These are phyloP conservation scores for Fregetta grallaria DNA, from an alignment of 2,113 vertebrate species.

Conservation along the genomic window DNA sequence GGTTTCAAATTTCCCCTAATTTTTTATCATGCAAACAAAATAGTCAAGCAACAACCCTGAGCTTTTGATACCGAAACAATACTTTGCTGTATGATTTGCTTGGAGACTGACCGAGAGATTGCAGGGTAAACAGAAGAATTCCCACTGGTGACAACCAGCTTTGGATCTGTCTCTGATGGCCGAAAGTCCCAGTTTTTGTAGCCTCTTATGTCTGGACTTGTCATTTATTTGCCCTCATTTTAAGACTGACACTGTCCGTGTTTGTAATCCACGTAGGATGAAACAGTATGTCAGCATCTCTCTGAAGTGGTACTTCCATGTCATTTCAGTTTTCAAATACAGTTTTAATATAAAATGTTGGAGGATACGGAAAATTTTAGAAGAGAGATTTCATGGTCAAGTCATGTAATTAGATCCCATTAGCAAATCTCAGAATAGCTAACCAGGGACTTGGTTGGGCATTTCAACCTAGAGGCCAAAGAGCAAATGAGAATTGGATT, in stretches of 20 bases:
- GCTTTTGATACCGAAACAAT: background rate
- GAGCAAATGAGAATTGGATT: background rate
- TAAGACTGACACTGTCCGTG: background rate
- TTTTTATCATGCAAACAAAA: constrained; percentile 8
- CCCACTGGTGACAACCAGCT: background rate
- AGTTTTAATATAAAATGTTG: background rate
- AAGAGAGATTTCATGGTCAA: background rate
- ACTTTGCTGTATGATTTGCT: background rate
- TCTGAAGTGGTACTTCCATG: background rate
- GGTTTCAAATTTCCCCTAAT: constrained; percentile 15
- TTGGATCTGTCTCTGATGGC: background rate
- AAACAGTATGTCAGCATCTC: background rate
- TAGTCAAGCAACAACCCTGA: background rate
- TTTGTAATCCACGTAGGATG: background rate
- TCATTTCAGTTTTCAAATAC: background rate
- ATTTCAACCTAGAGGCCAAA: background rate
- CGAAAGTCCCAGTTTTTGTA: background rate
- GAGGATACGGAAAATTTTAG: background rate
- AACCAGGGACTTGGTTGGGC: background rate
- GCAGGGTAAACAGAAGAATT: background rate
- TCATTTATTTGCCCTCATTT: background rate
- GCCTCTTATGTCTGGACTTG: background rate
- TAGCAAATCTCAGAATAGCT: background rate
- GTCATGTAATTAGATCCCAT: background rate
- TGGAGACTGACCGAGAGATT: background rate